These are phyloP conservation scores for Ctena decussata DNA, from an alignment of 2,888 invertebrate genomes.

Conservation along the genomic window DNA sequence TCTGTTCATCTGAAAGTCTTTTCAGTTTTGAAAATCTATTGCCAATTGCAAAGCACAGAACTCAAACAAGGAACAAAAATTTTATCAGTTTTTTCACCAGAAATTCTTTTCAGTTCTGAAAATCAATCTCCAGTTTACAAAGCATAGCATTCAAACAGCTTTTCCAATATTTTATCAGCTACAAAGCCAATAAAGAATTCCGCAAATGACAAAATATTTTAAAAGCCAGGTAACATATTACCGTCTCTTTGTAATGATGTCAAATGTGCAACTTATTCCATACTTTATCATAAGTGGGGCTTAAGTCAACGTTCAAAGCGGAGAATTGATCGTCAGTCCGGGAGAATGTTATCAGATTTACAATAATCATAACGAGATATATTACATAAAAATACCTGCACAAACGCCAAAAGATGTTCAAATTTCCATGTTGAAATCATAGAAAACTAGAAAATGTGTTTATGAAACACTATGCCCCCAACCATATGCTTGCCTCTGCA, in stretches of 20 bases:
- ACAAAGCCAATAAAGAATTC: neutral
- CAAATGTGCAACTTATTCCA: neutral
- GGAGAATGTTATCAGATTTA: neutral
- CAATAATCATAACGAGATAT: neutral
- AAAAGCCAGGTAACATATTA: neutral
- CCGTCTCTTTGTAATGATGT: neutral
- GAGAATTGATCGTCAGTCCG: neutral
- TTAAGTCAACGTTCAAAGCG: neutral
- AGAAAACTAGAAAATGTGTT: too few species aligned
- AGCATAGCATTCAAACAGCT: neutral
- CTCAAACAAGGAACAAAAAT: too few species aligned
- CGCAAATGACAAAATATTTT: neutral
- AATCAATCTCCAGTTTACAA: too few species aligned
- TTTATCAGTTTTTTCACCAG: too few species aligned
- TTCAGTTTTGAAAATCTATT: too few species aligned
- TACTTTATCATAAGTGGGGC: neutral
- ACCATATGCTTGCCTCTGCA: too few species aligned
- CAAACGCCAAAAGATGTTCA: too few species aligned
- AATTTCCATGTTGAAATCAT: too few species aligned
- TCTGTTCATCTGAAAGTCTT: too few species aligned
- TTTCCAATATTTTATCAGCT: neutral
- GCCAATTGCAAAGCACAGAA: too few species aligned
- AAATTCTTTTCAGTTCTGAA: too few species aligned
- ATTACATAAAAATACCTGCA: neutral
- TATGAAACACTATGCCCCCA: too few species aligned